These are phyloP conservation scores for Drosophila picticornis DNA, from an alignment of 2,888 invertebrate species.

Conservation along the genomic window DNA sequence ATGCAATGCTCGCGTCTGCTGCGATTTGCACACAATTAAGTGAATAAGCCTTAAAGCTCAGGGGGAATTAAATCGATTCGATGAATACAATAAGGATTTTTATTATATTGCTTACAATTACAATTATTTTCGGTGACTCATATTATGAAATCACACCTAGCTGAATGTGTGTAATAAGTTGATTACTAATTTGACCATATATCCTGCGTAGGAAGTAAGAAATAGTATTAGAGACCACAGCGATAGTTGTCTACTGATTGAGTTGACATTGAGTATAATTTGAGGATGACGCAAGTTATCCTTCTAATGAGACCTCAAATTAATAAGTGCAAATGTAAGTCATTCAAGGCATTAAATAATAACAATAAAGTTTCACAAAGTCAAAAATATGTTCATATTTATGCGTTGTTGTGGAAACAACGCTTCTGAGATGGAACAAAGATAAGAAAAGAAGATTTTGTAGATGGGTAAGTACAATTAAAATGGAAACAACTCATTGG, in stretches of 20 bases:
- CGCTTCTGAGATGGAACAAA: too few species aligned
- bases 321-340: neutral
- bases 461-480: too few species aligned
- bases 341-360: neutral
- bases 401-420: neutral
- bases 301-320: neutral
- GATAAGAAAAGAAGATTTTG: too few species aligned
- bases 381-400: neutral
- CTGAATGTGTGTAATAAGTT: neutral
- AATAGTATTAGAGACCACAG: neutral
- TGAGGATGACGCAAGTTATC: too few species aligned
- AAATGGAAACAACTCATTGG: too few species aligned
- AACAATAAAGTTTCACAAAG: neutral
- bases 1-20: conserved; percentile 4
- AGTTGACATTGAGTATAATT: neutral
- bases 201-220: neutral
- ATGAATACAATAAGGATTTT: neutral
- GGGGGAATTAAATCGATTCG: neutral
- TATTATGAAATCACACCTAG: neutral
- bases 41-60: conserved; percentile 4
- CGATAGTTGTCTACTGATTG: neutral
- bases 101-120: neutral
- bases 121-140: neutral
- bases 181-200: neutral
- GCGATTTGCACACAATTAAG: conserved; percentile 7